These are phyloP conservation scores for Melanotaenia trifasciata DNA, from an alignment of 2,797 vertebrate genomes.

Conservation along the genomic window DNA sequence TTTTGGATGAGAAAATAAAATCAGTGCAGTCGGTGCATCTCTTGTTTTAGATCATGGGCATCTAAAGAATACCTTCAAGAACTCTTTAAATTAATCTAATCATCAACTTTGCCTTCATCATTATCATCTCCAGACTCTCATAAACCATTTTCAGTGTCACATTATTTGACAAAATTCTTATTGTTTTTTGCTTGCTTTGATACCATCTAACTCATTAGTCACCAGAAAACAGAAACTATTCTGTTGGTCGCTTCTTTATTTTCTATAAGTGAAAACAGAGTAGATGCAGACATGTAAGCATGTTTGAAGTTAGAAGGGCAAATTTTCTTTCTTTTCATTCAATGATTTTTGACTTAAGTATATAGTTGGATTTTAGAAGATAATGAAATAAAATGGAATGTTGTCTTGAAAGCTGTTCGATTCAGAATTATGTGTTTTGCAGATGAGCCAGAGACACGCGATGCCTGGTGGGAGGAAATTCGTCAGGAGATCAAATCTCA, in stretches of 20 bases:
- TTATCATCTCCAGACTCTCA: conserved; percentile 47
- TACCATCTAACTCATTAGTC: conserved; percentile 49
- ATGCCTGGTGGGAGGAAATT: conserved; percentile 99
- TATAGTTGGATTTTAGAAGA: conserved; percentile 12
- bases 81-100: conserved; percentile 20
- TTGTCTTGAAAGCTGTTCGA: conserved; percentile 35
- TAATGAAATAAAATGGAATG: conserved; percentile 3
- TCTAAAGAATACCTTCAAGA: conserved; percentile 22
- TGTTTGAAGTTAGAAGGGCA: conserved; percentile 19
- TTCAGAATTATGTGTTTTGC: conserved; percentile 81
- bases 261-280: conserved; percentile 49
- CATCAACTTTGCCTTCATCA: conserved; percentile 64
- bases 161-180: conserved; percentile 63
- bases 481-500: conserved; percentile 99
- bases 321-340: not conserved
- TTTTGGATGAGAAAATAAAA: not conserved
- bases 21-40: not conserved
- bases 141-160: conserved; percentile 47
- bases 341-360: conserved; percentile 5
- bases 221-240: conserved; percentile 52
- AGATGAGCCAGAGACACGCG: conserved; percentile 99
- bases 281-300: conserved; percentile 25
- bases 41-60: conserved; percentile 25
- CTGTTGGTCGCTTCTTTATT: conserved; percentile 49
- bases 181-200: conserved; percentile 74